Percentiles rank a stretch among this genome's conserved stretches.
phyloP scores from a whole-genome alignment of 2,888 invertebrate species.

The Catocala sponsa region DNA sequence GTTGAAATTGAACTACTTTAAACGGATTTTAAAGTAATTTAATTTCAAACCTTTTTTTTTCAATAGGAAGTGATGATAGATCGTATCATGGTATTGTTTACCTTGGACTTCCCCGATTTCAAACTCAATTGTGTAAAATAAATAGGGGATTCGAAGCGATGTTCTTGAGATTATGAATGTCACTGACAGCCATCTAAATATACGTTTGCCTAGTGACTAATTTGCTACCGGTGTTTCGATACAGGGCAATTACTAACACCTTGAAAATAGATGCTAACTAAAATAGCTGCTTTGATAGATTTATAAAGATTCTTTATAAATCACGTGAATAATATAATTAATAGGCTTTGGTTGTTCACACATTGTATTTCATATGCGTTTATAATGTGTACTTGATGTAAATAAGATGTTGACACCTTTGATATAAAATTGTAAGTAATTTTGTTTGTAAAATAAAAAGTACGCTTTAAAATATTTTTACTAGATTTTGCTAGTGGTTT shows the following conservation, averaged over 20 bases:
- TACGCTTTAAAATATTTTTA: too few relatives aligned
- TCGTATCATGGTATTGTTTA: background rate
- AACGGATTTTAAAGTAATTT: too few relatives aligned
- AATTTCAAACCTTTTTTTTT: background rate
- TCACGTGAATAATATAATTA: background rate
- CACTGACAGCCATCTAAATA: background rate
- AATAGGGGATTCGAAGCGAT: background rate
- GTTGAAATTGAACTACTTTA: too few relatives aligned
- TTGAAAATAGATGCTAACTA: slow-evolving; percentile 17
- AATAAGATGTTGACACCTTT: too few relatives aligned
- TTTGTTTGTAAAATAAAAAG: too few relatives aligned
- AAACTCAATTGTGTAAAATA: slow-evolving; percentile 1
- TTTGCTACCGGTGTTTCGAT: slow-evolving; percentile 12
- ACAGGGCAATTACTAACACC: slow-evolving; percentile 11
- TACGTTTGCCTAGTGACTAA: slow-evolving; percentile 3
- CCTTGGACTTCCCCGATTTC: background rate
- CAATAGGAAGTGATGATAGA: background rate
- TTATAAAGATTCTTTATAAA: slow-evolving; percentile 15
- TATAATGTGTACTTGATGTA: background rate
- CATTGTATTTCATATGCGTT: background rate
- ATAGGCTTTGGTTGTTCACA: background rate
- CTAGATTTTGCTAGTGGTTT: too few relatives aligned
- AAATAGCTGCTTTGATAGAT: slow-evolving; percentile 32
- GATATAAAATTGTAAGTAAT: too few relatives aligned
- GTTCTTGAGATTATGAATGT: slow-evolving; percentile 3